Evolutionary conservation across 1,140 invertebrate species (phyloP), one percentile per base, ranked within the genome.

Genomic region (Subanguina moxae): DNA sequence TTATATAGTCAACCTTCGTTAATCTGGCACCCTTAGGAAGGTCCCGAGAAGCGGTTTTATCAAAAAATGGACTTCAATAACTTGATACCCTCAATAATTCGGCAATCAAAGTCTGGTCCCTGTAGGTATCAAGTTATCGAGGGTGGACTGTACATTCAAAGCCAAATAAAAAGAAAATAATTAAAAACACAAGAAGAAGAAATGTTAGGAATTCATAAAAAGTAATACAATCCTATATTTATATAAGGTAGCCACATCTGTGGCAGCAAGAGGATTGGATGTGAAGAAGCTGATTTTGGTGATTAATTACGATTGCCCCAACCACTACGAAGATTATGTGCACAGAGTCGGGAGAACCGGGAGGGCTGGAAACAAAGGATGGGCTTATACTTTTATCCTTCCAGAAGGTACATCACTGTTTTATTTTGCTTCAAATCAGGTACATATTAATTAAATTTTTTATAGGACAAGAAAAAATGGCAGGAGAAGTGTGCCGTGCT

Each of bases 251-350:
- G 94, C 94, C 0, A 98, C 94, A 0, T 97, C 93, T 13, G 94
- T 98, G 0, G 94, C 94, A 11, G 94, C 94, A 0, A 85, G 96
- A 71, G 96, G 96, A 0, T 85, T 99, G 8, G 96, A 99, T 85
- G 95, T 99, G 0, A 97, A 97, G 82, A 92, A 98, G 77, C 87
- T 98, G 1, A 94, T 97, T 73, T 85, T 99, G 0, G 96, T 99
- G 1, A 89, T 99, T 0, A 99, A 99, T 84, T 99, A 97, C 84
- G 95, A 99, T 85, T 97, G 94, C 83, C 96, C 96, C 0, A 99
- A 99, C 86, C 96, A 99, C 84, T 98, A 98, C 83, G 96, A 99
- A 85, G 96, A 99, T 85, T 99, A 99, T 84, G 95, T 99, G 11
- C 96, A 99, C 84, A 86, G 96, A 78, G 97, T 93, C 85, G 95